Percentiles rank a stretch among this genome's conserved stretches.
Evolutionary conservation across 2,113 vertebrate genomes (phyloP).

Genomic region (Tyrannus savana): DNA sequence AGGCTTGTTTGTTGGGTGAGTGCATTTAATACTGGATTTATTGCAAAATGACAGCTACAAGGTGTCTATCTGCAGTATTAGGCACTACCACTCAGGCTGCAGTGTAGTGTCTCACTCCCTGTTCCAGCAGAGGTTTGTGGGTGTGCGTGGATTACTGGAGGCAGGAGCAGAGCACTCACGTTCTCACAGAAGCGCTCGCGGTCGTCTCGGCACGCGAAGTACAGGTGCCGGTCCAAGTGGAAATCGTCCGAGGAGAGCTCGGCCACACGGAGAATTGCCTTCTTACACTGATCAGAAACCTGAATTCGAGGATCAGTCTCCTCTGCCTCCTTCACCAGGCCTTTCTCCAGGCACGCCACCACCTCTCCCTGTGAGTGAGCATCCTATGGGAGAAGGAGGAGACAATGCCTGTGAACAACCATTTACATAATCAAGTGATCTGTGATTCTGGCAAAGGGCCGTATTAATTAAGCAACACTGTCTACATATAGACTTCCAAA

Average conservation of each 20-base stretch:
- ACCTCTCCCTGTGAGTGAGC: constrained; percentile 96
- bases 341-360: constrained; percentile 94
- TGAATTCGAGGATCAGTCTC: constrained; percentile 73
- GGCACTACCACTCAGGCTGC: fast-evolving
- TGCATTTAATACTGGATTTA: neutral
- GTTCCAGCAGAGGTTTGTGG: neutral
- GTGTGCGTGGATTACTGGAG: neutral
- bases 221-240: constrained; percentile 94
- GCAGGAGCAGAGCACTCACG: constrained; percentile 73
- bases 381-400: constrained; percentile 76
- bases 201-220: constrained; percentile 93
- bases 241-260: constrained; percentile 96
- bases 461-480: neutral
- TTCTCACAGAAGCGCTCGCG: constrained; percentile 95
- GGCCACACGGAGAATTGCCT: constrained; percentile 93
- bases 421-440: neutral
- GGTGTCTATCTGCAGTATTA: neutral
- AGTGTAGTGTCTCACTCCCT: neutral
- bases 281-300: constrained; percentile 91
- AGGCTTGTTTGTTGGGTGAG: neutral
- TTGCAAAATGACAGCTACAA: neutral
- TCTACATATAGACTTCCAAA: neutral
- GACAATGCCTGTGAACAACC: neutral
- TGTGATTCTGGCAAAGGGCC: neutral
- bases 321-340: constrained; percentile 89